Base-by-base conservation (phyloP, 1,140 invertebrate species). In the Mya arenaria region DNA sequence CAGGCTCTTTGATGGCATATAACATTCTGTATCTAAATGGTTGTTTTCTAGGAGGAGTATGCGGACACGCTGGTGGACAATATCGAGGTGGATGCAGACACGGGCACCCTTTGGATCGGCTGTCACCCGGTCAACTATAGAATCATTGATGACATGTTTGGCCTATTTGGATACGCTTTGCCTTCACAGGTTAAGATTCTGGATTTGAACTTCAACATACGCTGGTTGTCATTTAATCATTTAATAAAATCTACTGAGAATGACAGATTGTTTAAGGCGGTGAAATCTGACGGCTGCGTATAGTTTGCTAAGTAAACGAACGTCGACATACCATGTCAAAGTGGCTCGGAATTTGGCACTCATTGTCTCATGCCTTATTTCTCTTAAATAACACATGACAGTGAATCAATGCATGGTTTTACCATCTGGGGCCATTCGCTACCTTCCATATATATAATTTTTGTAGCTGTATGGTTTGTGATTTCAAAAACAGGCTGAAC, bases 101-200 rank as follows among this genome's bases (percentile, higher is more conserved):
- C 68, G 0, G 68, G 68, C 8, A 36, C 58, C 19, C 28, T 74
- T 17, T 74, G 71, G 71, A 74, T 74, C 30, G 71, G 30, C 30
- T 58, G 71, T 60, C 71, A 74, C 34, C 71, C 71, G 13, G 55
- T 74, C 4, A 30, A 15, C 1, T 74, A 74, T 23, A 58, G 52
- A 4, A 28, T 74, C 23, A 32, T 74, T 25, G 71, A 74, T 39
- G 13, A 30, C 25, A 37, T 74, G 3, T 30, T 2, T 28, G 37
- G 32, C 23, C 2, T 60, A 0, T 25, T 74, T 41, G 56, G 56
- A 25, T 32, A 39, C 19, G 17, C 52, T 4, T 25, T 60, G 13
- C 71, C 71, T 4, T 74, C 71, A 4, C 71, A 74, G 71, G 71
- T 74, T n/a, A n/a, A n/a, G n/a, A n/a, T n/a, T n/a, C n/a, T n/a